Conservation (phyloP, 2,888 invertebrate species). For the Cheilosia scutellata region DNA sequence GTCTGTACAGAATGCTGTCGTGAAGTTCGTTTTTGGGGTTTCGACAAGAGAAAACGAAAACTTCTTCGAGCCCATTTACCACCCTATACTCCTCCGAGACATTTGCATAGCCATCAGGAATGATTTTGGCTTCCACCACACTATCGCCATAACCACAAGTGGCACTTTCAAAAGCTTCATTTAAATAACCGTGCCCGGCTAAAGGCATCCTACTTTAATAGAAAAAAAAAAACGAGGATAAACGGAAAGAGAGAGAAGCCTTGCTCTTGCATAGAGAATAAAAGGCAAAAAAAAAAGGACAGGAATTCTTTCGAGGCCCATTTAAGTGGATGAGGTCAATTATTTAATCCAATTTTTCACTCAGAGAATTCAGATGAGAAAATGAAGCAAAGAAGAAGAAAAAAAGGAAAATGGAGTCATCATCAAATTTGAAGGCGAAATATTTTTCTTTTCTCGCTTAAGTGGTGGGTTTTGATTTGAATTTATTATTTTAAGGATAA, state of each 20-base stretch:
- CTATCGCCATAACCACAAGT: constrained; percentile 19
- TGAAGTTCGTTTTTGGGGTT: constrained; percentile 44
- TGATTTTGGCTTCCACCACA: constrained; percentile 24
- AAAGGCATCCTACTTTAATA: constrained; percentile 14
- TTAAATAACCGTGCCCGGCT: constrained; percentile 49
- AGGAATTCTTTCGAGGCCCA: constrained; percentile 47
- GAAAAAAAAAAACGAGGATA: constrained; percentile 1
- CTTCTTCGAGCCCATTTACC: constrained; percentile 7
- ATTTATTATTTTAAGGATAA: not conserved
- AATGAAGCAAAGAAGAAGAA: not conserved
- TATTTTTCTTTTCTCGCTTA: not conserved
- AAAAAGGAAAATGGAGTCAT: constrained; percentile 21
- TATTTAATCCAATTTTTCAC: constrained; percentile 72
- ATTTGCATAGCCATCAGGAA: constrained; percentile 68
- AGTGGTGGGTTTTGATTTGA: not conserved
- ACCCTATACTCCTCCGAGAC: constrained; percentile 23
- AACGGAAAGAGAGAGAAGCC: constrained; percentile 22
- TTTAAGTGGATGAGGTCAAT: constrained; percentile 74
- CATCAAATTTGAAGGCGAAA: constrained; percentile 14
- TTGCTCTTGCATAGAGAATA: constrained; percentile 18
- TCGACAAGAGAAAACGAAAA: constrained; percentile 5
- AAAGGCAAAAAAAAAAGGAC: constrained; percentile 31
- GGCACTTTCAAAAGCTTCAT: constrained; percentile 61
- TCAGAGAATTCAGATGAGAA: constrained; percentile 12
- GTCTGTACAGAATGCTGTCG: constrained; percentile 31